phyloP scores from a whole-genome alignment of 2,888 invertebrate genomes.

The Tipula helvola region DNA sequence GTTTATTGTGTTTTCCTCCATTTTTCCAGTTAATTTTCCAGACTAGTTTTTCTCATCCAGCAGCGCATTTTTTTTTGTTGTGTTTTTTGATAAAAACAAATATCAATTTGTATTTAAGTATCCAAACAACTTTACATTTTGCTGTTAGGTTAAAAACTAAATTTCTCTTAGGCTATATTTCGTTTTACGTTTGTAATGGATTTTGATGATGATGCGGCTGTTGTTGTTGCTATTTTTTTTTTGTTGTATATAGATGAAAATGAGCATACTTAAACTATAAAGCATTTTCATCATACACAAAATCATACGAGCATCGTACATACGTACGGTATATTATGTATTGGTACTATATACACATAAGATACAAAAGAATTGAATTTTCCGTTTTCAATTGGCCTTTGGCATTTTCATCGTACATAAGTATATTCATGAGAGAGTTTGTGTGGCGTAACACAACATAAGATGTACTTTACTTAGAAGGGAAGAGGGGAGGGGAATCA shows the following conservation, averaged over 20 bases:
- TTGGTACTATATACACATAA: background rate
- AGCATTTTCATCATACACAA: background rate
- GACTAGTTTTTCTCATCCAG: background rate
- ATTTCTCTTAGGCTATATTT: background rate
- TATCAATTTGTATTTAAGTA: constrained; percentile 4
- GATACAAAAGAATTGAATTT: background rate
- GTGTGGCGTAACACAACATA: background rate
- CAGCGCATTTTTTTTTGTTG: background rate
- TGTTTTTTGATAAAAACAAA: background rate
- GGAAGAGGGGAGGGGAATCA: too few relatives aligned
- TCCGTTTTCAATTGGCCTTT: background rate
- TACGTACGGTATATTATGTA: background rate
- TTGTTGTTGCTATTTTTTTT: background rate
- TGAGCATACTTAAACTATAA: constrained; percentile 4
- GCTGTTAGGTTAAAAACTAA: background rate
- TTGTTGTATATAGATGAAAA: background rate
- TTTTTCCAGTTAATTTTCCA: background rate
- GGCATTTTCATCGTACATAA: background rate
- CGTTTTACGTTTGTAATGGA: background rate
- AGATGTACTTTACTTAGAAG: background rate
- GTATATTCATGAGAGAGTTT: background rate
- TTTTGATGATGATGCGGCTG: background rate
- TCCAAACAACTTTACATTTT: background rate
- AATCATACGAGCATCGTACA: background rate
- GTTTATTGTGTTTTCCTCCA: background rate